These are phyloP conservation scores for Lepeophtheirus nordmannii DNA, from an alignment of 2,888 invertebrate species.

Conservation along the genomic window DNA sequence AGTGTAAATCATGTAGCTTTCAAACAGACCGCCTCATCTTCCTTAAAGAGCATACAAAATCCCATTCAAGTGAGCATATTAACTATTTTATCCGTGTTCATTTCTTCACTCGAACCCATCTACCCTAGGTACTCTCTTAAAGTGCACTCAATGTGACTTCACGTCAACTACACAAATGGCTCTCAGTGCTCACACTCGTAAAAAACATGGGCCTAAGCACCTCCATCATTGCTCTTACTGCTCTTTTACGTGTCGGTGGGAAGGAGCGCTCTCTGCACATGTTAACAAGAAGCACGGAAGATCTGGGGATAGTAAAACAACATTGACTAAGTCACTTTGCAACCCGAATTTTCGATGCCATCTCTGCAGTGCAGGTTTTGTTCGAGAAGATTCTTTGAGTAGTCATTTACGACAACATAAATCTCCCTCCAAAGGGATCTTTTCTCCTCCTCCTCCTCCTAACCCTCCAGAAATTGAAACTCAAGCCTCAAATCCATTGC, in stretches of 20 bases:
- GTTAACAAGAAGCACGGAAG: constrained; percentile 8
- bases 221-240: background rate
- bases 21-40: no score
- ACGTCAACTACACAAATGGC: constrained; percentile 1
- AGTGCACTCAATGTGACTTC: background rate
- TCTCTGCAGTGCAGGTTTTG: constrained; percentile 7
- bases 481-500: no score
- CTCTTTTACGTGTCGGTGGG: background rate
- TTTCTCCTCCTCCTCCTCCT: no score
- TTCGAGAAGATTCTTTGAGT: background rate
- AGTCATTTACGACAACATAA: constrained; percentile 7
- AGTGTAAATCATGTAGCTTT: no score
- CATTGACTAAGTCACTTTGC: background rate
- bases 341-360: background rate
- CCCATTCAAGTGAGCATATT: background rate
- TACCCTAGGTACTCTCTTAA: background rate
- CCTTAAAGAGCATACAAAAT: background rate
- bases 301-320: constrained; percentile 3
- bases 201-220: constrained; percentile 3
- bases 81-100: background rate
- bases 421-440: no score
- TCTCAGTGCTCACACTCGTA: background rate
- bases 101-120: background rate
- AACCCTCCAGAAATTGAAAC: no score
- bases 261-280: background rate